Base-by-base conservation (phyloP, 64 coral and sea anemone species). In the Cladopsammia gracilis region DNA sequence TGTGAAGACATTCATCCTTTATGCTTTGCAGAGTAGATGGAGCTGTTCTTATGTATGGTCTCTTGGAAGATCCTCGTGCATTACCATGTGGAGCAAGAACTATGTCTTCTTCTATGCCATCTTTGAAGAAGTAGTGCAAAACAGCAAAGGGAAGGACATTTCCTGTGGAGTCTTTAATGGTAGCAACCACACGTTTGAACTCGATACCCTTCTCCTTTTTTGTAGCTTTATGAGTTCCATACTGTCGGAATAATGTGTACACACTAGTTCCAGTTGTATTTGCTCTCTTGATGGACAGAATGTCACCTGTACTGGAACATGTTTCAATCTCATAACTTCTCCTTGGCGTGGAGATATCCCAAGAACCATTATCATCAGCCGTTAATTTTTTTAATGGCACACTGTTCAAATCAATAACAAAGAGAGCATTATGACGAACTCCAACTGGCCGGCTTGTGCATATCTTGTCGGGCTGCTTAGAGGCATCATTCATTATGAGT, bases 41-140 rank as follows among this genome's bases (percentile, higher is more conserved):
- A 7, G 51, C 53, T 19, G 89, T 92, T 53, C 78, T 58, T n/a
- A 75, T 54, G 4, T 92, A 92, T n/a, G 66, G 78, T 19, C 77
- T 82, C 10, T 81, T 91, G 3, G 16, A 25, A 26, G 22, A 54
- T 60, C 18, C 58, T 20, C 48, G 25, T 20, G 89, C 45, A 84
- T 92, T 92, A 44, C 64, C 26, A 56, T 84, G 78, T 44, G 89
- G 78, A 20, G 52, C 78, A 47, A 84, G 77, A 3, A 78, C 23
- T 2, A 92, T 50, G 18, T 79, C 61, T 68, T 68, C 65, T 10
- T 92, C 78, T 18, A 84, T 42, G 2, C 64, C 48, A 19, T 64
- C 65, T 84, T 75, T 92, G 43, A 92, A 92, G 15, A 83, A 82
- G 14, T 91, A 91, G 64, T 91, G 77, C 76, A 91, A 26, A 45